phyloP scores from a whole-genome alignment of 1,140 invertebrate species.

The Acyrthosiphon pisum region DNA sequence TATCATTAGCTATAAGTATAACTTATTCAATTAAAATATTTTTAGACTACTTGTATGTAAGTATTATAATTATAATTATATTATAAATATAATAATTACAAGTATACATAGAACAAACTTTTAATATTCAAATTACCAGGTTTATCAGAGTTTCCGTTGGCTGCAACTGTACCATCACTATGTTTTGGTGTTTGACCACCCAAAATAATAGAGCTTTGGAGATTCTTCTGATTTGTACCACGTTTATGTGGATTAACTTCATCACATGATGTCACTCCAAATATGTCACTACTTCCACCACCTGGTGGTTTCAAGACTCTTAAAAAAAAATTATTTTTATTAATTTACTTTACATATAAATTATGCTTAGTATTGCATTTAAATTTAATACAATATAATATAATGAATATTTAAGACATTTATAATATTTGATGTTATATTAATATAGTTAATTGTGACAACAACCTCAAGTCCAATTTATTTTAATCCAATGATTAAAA shows the following conservation, averaged over 20 bases:
- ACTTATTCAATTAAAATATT: neutral
- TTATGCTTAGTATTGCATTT: neutral
- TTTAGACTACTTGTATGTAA: neutral
- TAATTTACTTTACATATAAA: neutral
- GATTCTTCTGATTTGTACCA: conserved; percentile 55
- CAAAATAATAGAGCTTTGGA: conserved; percentile 52
- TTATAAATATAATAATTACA: no score
- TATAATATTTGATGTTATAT: neutral
- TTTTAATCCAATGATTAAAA: no score
- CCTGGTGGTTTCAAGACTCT: conserved; percentile 74
- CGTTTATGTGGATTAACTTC: conserved; percentile 54
- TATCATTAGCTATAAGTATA: conserved; percentile 29
- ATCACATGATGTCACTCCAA: conserved; percentile 63
- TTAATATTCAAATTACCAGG: conserved; percentile 36
- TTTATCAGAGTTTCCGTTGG: conserved; percentile 36
- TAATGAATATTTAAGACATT: neutral
- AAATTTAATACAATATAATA: neutral
- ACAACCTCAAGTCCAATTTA: no score
- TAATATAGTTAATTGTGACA: neutral
- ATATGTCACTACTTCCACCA: conserved; percentile 72
- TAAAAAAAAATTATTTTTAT: conserved; percentile 41
- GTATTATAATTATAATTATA: no score
- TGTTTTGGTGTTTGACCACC: conserved; percentile 53
- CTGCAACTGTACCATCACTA: conserved; percentile 3
- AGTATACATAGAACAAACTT: neutral